phyloP scores from a whole-genome alignment of 2,888 invertebrate genomes.

The Philereme transversata region DNA sequence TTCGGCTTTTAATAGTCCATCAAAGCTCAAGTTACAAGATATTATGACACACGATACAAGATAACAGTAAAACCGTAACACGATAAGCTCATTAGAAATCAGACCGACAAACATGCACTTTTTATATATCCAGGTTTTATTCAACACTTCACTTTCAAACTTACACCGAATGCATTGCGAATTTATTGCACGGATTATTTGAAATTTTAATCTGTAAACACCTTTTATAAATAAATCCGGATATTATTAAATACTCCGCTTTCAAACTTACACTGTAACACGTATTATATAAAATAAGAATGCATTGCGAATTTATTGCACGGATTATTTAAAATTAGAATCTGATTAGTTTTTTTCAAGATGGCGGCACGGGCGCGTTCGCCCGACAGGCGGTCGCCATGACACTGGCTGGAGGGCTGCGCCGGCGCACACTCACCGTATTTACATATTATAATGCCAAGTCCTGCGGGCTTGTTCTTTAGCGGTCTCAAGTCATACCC shows the following conservation, averaged over 20 bases:
- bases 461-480: constrained; percentile 49
- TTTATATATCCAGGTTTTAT: constrained; percentile 13
- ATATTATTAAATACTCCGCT: constrained; percentile 24
- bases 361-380: constrained; percentile 64
- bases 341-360: constrained; percentile 35
- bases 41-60: constrained; percentile 38
- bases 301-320: constrained; percentile 28
- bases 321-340: constrained; percentile 25
- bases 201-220: constrained; percentile 12
- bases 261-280: constrained; percentile 27
- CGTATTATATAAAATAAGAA: constrained; percentile 9
- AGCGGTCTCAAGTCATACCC: constrained; percentile 4
- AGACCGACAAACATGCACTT: constrained; percentile 44
- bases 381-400: constrained; percentile 70
- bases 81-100: constrained; percentile 58
- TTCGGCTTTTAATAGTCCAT: constrained; percentile 21
- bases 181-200: constrained; percentile 31
- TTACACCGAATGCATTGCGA: constrained; percentile 26
- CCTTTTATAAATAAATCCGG: constrained; percentile 24
- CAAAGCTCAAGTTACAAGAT: constrained; percentile 34
- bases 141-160: constrained; percentile 26
- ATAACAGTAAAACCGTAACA: constrained; percentile 51
- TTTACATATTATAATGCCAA: constrained; percentile 72
- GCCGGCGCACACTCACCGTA: constrained; percentile 54
- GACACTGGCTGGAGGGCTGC: constrained; percentile 67